Percentiles rank a stretch among this genome's conserved stretches.
Evolutionary conservation across 2,797 vertebrate species (phyloP).

Genomic region (Pempheris klunzingeri): DNA sequence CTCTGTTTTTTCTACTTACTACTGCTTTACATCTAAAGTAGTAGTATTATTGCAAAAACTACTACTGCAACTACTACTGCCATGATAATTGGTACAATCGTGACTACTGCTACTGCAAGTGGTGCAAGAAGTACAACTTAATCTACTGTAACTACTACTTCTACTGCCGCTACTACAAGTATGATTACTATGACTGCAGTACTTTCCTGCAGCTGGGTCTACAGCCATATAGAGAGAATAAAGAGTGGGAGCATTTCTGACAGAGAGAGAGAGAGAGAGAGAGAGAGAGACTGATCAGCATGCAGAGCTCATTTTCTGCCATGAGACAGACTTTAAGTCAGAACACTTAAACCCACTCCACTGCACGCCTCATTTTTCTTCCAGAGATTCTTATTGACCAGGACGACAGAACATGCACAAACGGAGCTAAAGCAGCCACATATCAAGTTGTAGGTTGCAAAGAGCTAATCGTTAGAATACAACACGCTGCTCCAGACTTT

Average conservation of each 20-base stretch:
- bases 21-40: background rate
- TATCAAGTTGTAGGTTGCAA: constrained; percentile 13
- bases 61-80: background rate
- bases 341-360: constrained; percentile 52
- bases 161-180: background rate
- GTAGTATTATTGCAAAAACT: background rate
- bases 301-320: constrained; percentile 25
- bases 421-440: constrained; percentile 36
- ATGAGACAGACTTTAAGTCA: constrained; percentile 30
- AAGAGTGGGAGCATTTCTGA: constrained; percentile 8
- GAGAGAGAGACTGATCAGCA: constrained; percentile 30
- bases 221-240: constrained; percentile 5
- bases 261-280: constrained; percentile 1
- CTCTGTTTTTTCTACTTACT: background rate
- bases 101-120: background rate
- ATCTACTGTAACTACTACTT: background rate
- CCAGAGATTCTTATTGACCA: constrained; percentile 39
- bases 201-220: background rate
- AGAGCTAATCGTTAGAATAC: constrained; percentile 49
- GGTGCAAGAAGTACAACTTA: background rate
- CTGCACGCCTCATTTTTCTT: constrained; percentile 43
- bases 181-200: background rate
- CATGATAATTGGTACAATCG: no score
- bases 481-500: constrained; percentile 62
- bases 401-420: constrained; percentile 26